These are phyloP conservation scores for Leptinotarsa haldemani DNA, from an alignment of 2,888 invertebrate genomes.

Conservation along the genomic window DNA sequence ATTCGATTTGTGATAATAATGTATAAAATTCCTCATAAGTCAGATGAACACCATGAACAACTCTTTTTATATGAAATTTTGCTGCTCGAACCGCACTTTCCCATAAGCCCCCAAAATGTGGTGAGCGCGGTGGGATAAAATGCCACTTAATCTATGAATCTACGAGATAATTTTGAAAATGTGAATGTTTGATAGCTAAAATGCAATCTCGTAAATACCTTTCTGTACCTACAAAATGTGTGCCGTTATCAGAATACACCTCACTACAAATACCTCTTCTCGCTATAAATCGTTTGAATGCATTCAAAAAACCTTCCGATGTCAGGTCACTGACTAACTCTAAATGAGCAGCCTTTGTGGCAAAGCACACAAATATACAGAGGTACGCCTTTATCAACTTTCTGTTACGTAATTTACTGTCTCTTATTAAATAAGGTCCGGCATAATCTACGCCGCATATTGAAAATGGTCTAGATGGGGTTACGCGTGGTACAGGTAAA, in stretches of 20 bases:
- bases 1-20: not conserved
- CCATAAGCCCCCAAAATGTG: slow-evolving; percentile 34
- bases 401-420: slow-evolving; percentile 37
- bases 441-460: slow-evolving; percentile 46
- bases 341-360: slow-evolving; percentile 44
- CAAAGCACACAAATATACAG: slow-evolving; percentile 46
- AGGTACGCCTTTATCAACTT: slow-evolving; percentile 44
- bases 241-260: slow-evolving; percentile 26
- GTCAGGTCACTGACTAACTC: slow-evolving; percentile 24
- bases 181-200: not conserved
- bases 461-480: slow-evolving; percentile 38
- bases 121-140: slow-evolving; percentile 31
- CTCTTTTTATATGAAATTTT: slow-evolving; percentile 24
- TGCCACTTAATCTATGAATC: slow-evolving; percentile 22
- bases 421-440: slow-evolving; percentile 45
- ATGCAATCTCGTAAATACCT: slow-evolving; percentile 7
- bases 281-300: slow-evolving; percentile 24
- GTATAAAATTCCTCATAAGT: slow-evolving; percentile 32
- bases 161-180: not conserved
- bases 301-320: slow-evolving; percentile 23
- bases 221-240: slow-evolving; percentile 21
- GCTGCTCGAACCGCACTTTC: slow-evolving; percentile 18
- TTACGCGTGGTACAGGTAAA: slow-evolving; percentile 45
- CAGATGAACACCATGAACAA: slow-evolving; percentile 22
- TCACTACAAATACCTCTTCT: slow-evolving; percentile 25